phyloP scores from a whole-genome alignment of 2,113 vertebrate species.

The Ornithorhynchus anatinus region DNA sequence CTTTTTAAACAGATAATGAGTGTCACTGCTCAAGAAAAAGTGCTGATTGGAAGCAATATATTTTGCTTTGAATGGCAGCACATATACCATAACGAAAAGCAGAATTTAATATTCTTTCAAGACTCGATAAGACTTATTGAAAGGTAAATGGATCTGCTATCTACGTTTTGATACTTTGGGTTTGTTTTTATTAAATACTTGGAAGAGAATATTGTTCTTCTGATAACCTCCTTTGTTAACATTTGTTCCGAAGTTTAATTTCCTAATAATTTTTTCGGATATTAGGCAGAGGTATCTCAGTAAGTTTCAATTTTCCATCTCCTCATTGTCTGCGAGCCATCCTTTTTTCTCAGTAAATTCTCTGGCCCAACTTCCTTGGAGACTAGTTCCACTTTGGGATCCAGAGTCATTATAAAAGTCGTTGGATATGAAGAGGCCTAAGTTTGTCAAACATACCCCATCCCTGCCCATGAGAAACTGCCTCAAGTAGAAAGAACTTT shows the following conservation, averaged over 20 bases:
- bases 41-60: constrained; percentile 5
- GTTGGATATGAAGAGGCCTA: background rate
- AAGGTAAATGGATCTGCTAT: constrained; percentile 33
- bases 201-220: constrained; percentile 25
- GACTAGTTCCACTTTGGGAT: background rate
- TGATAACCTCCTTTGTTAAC: constrained; percentile 46
- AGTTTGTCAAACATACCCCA: background rate
- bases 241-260: constrained; percentile 56
- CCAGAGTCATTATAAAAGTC: background rate
- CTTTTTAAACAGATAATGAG: background rate
- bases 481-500: constrained; percentile 3
- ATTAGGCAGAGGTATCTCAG: constrained; percentile 19
- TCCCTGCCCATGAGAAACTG: background rate
- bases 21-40: background rate
- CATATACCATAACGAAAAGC: background rate
- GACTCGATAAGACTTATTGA: constrained; percentile 53
- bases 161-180: constrained; percentile 27
- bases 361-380: background rate
- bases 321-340: background rate
- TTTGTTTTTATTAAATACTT: constrained; percentile 49
- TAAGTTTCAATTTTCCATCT: constrained; percentile 23
- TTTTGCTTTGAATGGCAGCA: constrained; percentile 11
- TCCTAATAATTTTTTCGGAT: constrained; percentile 39
- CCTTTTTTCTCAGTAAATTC: background rate
- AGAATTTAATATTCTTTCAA: constrained; percentile 55